Conservation (phyloP, 2,888 invertebrate species). For the Polyploca ridens region DNA sequence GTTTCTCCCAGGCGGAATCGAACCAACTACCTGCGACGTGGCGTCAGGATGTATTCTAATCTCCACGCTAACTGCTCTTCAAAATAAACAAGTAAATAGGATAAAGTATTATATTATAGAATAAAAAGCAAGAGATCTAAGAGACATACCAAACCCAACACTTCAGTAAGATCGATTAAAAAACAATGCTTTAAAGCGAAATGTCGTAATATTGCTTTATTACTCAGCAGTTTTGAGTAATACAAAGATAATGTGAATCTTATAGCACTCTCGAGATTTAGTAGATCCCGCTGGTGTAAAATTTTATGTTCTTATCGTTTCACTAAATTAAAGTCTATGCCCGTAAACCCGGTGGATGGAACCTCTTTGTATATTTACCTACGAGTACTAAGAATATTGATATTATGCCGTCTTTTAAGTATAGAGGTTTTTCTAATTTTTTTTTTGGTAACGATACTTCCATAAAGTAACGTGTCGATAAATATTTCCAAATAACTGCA, state of each 20-base stretch:
- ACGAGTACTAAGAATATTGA: too few relatives aligned
- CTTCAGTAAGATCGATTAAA: not conserved
- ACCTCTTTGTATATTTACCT: not conserved
- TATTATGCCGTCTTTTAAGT: too few relatives aligned
- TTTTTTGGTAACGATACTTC: too few relatives aligned
- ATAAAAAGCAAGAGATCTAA: not conserved
- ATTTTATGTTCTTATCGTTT: slow-evolving; percentile 4
- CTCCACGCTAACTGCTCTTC: too few relatives aligned
- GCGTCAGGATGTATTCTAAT: too few relatives aligned
- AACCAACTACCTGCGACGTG: too few relatives aligned
- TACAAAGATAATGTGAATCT: slow-evolving; percentile 5
- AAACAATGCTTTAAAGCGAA: not conserved
- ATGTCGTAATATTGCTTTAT: not conserved
- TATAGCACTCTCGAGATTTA: slow-evolving; percentile 3
- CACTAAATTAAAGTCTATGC: not conserved
- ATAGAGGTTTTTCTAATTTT: too few relatives aligned
- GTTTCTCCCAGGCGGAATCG: too few relatives aligned
- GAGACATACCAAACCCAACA: not conserved
- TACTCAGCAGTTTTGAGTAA: not conserved
- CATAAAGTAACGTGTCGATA: too few relatives aligned
- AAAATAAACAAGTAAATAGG: too few relatives aligned
- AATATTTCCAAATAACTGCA: too few relatives aligned
- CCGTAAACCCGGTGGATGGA: not conserved
- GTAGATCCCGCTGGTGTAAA: not conserved
- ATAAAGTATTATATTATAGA: too few relatives aligned